Base-by-base conservation (phyloP, 2,888 invertebrate species). In the Oligia strigilis region DNA sequence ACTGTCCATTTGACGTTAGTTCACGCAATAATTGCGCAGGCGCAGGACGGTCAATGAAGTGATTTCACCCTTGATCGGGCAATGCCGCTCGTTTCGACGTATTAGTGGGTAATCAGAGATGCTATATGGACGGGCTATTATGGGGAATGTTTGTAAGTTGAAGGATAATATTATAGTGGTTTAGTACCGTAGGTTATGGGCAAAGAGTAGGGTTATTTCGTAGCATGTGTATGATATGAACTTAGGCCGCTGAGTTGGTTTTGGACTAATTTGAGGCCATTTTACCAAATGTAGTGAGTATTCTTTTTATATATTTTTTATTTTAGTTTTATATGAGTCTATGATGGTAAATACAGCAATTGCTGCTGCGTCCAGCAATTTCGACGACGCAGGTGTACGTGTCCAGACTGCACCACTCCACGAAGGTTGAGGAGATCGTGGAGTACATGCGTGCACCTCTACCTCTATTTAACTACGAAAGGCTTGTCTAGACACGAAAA, bases 41-140 rank as follows among this genome's bases (percentile, higher is more conserved):
- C 88, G 80, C 88, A 79, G 75, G 66, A 11, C 81, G 79, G 87
- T 74, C 85, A 90, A 95, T 95, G 91, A 94, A 94, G 94, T 93
- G 93, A 94, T 95, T 94, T 90, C 86, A 89, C 91, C 90, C 92
- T 90, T 88, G 90, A 93, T 92, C 89, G 84, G 89, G 66, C 23
- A 65, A 92, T 91, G 91, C 90, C 81, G 90, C 86, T 78, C 70
- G 90, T 89, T 92, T 89, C 90, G 90, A 92, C 89, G 88, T 93
- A 93, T 94, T 93, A 93, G 91, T 91, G 91, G 92, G 85, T 88
- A 92, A 92, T 93, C 92, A 82, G 77, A 90, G 87, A 88, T 89
- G 87, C 89, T 75, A 87, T 85, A 87, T 86, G 89, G 89, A 92
- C 83, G 89, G 87, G 86, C 90, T 89, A 92, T 93, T 93, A 93